phyloP scores from a whole-genome alignment of 1,140 invertebrate genomes.

The Pinna nobilis region DNA sequence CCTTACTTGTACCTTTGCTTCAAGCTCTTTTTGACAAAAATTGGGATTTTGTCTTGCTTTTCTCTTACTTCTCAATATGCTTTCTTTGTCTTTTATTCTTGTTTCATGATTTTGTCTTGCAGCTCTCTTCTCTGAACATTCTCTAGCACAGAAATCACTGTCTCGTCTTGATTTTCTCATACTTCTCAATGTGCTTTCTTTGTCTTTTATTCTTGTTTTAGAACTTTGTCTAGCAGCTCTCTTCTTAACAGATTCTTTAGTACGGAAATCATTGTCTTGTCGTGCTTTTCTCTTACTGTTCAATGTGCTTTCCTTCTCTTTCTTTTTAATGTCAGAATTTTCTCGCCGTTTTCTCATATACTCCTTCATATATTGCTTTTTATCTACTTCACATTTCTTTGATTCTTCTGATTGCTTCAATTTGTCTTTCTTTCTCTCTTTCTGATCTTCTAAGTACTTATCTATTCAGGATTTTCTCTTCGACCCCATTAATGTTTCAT shows the following conservation, averaged over 20 bases:
- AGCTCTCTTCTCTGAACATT: conserved; percentile 23
- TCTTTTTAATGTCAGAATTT: conserved; percentile 22
- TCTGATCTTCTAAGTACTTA: not conserved
- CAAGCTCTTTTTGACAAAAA: too few species aligned
- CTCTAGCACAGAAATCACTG: conserved; percentile 2
- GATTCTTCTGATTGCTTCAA: not conserved
- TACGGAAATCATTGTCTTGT: not conserved
- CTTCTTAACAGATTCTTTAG: conserved; percentile 1
- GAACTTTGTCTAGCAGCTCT: conserved; percentile 3
- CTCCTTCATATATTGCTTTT: not conserved
- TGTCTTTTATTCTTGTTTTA: conserved; percentile 10
- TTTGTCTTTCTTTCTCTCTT: conserved; percentile 13
- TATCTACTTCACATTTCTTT: not conserved
- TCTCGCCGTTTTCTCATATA: conserved; percentile 6
- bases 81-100: conserved; percentile 18
- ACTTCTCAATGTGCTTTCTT: conserved; percentile 5
- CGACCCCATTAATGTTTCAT: not conserved
- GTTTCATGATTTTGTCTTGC: conserved; percentile 5
- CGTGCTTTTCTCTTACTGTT: conserved; percentile 2
- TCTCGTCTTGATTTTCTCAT: conserved; percentile 12
- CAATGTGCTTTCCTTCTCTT: too few species aligned
- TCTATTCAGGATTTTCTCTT: not conserved
- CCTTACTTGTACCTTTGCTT: too few species aligned
- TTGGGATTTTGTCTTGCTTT: conserved; percentile 21
- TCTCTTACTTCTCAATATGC: conserved; percentile 12